These are phyloP conservation scores for Eulacestoma nigropectus DNA, from an alignment of 2,113 vertebrate genomes.

Conservation along the genomic window DNA sequence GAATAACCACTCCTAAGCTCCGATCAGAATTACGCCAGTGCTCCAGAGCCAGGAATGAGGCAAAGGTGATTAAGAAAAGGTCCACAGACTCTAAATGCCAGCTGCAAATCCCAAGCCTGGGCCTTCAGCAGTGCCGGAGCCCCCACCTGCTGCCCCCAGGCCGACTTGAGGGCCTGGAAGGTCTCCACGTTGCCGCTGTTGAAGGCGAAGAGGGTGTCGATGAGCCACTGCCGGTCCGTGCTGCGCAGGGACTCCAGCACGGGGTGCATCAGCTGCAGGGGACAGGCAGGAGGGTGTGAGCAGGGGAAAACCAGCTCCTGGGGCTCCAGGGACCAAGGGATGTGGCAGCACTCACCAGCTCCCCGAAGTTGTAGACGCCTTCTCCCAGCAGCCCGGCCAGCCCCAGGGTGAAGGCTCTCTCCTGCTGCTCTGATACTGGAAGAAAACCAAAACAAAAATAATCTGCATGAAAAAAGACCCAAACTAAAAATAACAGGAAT, in stretches of 20 bases:
- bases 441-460: not conserved
- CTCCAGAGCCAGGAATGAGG: not conserved
- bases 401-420: slow-evolving; percentile 93
- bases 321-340: not conserved
- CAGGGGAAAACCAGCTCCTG: not conserved
- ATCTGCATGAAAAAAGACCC: not conserved
- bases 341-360: slow-evolving; percentile 77
- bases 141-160: slow-evolving; percentile 94
- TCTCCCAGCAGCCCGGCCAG: slow-evolving; percentile 93
- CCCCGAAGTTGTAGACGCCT: slow-evolving; percentile 97
- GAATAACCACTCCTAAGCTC: not conserved
- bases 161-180: slow-evolving; percentile 87
- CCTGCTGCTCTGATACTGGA: slow-evolving; percentile 91
- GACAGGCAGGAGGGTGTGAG: not conserved
- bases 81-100: not conserved
- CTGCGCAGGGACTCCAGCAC: slow-evolving; percentile 90
- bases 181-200: slow-evolving; percentile 94
- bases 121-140: too few relatives aligned
- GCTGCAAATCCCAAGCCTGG: fast-evolving
- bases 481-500: not conserved
- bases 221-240: slow-evolving; percentile 96
- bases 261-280: slow-evolving; percentile 91
- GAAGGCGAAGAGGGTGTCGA: slow-evolving; percentile 94
- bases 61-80: too few relatives aligned
- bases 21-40: fast-evolving